These are phyloP conservation scores for Phrynocephalus vlangalii DNA, from an alignment of 2,797 vertebrate genomes.

Conservation along the genomic window DNA sequence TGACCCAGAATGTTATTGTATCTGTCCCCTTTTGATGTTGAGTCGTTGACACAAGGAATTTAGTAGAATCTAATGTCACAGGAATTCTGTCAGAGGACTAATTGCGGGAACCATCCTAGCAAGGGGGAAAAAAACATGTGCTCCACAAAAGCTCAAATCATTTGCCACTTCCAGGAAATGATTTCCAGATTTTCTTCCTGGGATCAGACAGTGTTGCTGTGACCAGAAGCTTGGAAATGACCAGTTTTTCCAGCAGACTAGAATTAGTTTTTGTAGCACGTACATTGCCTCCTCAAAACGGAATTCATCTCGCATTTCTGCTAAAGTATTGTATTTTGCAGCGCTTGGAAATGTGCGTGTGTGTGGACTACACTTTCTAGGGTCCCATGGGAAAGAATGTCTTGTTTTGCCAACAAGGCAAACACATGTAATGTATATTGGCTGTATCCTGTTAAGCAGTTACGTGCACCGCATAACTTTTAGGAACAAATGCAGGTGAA, in stretches of 20 bases:
- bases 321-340: no score
- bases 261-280: neutral
- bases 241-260: neutral
- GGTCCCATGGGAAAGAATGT: no score
- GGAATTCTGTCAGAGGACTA: constrained; percentile 12
- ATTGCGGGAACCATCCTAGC: constrained; percentile 14
- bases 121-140: neutral
- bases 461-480: no score
- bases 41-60: neutral
- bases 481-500: no score
- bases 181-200: constrained; percentile 37
- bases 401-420: neutral
- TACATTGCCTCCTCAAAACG: neutral
- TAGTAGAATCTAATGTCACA: constrained; percentile 9
- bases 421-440: neutral
- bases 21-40: neutral
- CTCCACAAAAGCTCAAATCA: constrained; percentile 14
- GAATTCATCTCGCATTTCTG: neutral
- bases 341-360: no score
- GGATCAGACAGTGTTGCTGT: neutral
- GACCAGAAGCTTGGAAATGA: neutral
- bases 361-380: no score
- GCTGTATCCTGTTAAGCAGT: no score
- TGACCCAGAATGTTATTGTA: neutral
- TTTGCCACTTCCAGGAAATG: constrained; percentile 3